These are phyloP conservation scores for Girardinichthys multiradiatus DNA, from an alignment of 2,113 vertebrate species.

Conservation along the genomic window DNA sequence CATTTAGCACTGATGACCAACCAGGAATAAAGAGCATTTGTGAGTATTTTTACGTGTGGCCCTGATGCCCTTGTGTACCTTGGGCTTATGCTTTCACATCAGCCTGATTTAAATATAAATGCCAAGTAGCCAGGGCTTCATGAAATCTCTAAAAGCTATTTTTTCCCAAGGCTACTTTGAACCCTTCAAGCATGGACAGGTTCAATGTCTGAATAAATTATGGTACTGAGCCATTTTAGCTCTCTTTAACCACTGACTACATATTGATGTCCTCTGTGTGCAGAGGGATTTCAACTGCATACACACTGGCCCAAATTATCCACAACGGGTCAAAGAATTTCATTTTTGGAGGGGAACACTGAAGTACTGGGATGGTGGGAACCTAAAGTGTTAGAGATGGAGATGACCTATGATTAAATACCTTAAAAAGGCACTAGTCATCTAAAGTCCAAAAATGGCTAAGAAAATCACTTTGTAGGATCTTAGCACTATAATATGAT, in stretches of 20 bases:
- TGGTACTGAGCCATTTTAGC: slow-evolving; percentile 65
- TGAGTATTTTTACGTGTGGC: slow-evolving; percentile 41
- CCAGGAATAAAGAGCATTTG: slow-evolving; percentile 17
- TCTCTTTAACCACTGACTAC: slow-evolving; percentile 57
- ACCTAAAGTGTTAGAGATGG: slow-evolving; percentile 18
- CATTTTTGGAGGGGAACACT: slow-evolving; percentile 3
- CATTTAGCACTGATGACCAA: slow-evolving; percentile 11
- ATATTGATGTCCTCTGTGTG: slow-evolving; percentile 70
- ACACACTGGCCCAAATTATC: slow-evolving; percentile 56
- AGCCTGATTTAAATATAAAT: slow-evolving; percentile 71
- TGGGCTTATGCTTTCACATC: slow-evolving; percentile 53
- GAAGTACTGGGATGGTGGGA: slow-evolving; percentile 34
- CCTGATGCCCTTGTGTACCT: slow-evolving; percentile 13
- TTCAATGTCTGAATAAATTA: slow-evolving; percentile 75
- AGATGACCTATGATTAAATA: slow-evolving; percentile 55
- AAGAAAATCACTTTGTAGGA: slow-evolving; percentile 21
- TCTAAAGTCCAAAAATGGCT: slow-evolving; percentile 13
- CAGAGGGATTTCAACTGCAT: slow-evolving; percentile 60
- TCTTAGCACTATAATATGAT: slow-evolving; percentile 44
- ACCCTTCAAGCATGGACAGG: slow-evolving; percentile 58
- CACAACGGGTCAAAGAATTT: slow-evolving; percentile 25
- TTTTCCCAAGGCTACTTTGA: slow-evolving; percentile 56
- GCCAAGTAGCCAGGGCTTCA: slow-evolving; percentile 47
- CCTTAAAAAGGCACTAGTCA: slow-evolving; percentile 33
- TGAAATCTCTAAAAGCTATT: slow-evolving; percentile 63